Conservation (phyloP, 2,888 invertebrate species). For the Tachystola acroxantha region DNA sequence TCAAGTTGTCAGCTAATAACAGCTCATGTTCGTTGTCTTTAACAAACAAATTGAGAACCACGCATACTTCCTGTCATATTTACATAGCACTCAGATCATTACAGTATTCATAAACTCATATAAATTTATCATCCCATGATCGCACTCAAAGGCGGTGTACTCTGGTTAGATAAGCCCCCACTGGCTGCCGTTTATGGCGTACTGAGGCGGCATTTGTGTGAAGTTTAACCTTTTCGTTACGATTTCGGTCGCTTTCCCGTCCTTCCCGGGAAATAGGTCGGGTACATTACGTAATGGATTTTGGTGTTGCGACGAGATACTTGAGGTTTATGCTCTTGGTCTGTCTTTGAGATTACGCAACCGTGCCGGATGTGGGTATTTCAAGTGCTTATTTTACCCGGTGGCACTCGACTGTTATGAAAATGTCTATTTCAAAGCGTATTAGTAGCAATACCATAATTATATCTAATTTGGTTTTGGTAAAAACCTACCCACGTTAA, state of each 20-base stretch:
- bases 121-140: slow-evolving; percentile 28
- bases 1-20: too few species aligned
- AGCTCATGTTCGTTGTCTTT: too few species aligned
- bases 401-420: neutral
- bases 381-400: slow-evolving; percentile 1
- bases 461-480: too few species aligned
- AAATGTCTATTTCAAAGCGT: neutral
- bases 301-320: slow-evolving; percentile 25
- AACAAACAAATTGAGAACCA: too few species aligned
- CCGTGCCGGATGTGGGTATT: neutral
- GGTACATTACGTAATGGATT: slow-evolving; percentile 48
- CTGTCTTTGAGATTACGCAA: slow-evolving; percentile 13
- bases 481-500: too few species aligned
- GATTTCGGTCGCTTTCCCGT: slow-evolving; percentile 27
- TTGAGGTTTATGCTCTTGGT: slow-evolving; percentile 16
- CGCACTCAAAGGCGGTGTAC: slow-evolving; percentile 22
- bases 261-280: slow-evolving; percentile 39
- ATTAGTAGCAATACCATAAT: too few species aligned
- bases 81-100: neutral
- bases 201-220: slow-evolving; percentile 33
- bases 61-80: neutral
- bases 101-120: slow-evolving; percentile 16
- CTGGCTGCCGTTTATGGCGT: slow-evolving; percentile 12
- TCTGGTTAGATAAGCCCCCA: slow-evolving; percentile 27
- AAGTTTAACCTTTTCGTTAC: slow-evolving; percentile 47